Evolutionary conservation across 1,140 invertebrate species (phyloP).

Genomic region (Dicyema japonicum): DNA sequence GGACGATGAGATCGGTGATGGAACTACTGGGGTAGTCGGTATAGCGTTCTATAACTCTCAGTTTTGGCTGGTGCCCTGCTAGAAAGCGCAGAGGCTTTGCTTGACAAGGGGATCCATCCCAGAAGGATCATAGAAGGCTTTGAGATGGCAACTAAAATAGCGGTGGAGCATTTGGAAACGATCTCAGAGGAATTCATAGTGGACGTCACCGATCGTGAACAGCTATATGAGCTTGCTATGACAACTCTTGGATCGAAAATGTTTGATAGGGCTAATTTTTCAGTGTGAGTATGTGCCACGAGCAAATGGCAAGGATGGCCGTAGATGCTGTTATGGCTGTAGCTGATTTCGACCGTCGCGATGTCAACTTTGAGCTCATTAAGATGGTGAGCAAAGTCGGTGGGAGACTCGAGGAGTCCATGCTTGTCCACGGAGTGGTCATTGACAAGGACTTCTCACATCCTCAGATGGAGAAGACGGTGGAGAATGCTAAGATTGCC

Average conservation of each 20-base stretch:
- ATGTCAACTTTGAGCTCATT: slow-evolving; percentile 96
- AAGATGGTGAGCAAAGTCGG: slow-evolving; percentile 94
- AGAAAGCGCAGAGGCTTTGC: slow-evolving; percentile 59
- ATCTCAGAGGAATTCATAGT: slow-evolving; percentile 63
- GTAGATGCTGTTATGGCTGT: slow-evolving; percentile 73
- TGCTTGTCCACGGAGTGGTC: slow-evolving; percentile 74
- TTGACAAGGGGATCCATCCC: slow-evolving; percentile 89
- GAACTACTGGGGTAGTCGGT: slow-evolving; percentile 88
- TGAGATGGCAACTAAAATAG: slow-evolving; percentile 65
- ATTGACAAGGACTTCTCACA: slow-evolving; percentile 95
- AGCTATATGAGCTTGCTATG: slow-evolving; percentile 69
- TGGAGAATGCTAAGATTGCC: slow-evolving; percentile 59
- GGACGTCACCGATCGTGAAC: slow-evolving; percentile 39
- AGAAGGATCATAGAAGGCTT: slow-evolving; percentile 94
- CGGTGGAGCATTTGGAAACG: slow-evolving; percentile 46
- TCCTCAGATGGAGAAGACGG: slow-evolving; percentile 79
- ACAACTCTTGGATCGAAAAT: slow-evolving; percentile 97
- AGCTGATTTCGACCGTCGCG: slow-evolving; percentile 57
- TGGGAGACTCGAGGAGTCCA: slow-evolving; percentile 72
- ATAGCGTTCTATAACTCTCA: slow-evolving; percentile 9
- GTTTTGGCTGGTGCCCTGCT: slow-evolving; percentile 56
- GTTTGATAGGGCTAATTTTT: slow-evolving; percentile 19
- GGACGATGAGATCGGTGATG: slow-evolving; percentile 97
- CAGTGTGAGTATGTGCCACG: slow-evolving; percentile 30
- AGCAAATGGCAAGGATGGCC: slow-evolving; percentile 90